A percentile compares a stretch with the other conserved stretches of the same genome.
Evolutionary conservation across 2,113 vertebrate genomes (phyloP).

Genomic region (Lophura nycthemera): DNA sequence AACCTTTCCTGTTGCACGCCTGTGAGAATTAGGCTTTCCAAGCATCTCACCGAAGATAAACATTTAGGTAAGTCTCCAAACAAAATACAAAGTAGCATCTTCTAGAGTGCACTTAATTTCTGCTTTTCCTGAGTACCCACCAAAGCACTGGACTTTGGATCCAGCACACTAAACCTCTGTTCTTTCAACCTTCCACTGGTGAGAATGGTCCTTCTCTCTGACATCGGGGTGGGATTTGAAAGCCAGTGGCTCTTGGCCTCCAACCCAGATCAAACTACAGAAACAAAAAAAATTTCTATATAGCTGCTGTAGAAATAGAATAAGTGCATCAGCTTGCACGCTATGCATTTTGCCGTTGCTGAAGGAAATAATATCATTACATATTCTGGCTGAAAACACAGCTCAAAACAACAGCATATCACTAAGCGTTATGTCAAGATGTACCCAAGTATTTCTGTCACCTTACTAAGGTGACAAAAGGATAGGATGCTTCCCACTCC

Average conservation of each 20-base stretch:
- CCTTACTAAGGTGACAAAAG: not conserved
- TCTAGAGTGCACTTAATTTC: not conserved
- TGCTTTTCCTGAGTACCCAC: not conserved
- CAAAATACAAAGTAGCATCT: not conserved
- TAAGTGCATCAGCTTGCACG: not conserved
- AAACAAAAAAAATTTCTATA: not conserved
- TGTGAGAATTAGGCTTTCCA: constrained; percentile 8
- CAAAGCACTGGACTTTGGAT: not conserved
- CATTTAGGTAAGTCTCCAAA: not conserved
- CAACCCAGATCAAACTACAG: not conserved
- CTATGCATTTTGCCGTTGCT: not conserved
- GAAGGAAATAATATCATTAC: not conserved
- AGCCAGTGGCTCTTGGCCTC: not conserved
- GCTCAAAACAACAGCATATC: not conserved
- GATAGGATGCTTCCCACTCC: not conserved
- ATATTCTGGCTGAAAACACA: not conserved
- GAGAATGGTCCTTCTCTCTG: not conserved
- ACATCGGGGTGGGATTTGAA: not conserved
- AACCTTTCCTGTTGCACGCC: not conserved
- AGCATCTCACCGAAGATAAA: constrained; percentile 16
- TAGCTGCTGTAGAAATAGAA: not conserved
- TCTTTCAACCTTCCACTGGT: not conserved
- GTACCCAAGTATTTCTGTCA: not conserved
- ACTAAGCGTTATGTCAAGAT: not conserved
- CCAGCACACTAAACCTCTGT: not conserved